Conservation (phyloP, 1,140 invertebrate species). For the Caenorhabditis latens region DNA sequence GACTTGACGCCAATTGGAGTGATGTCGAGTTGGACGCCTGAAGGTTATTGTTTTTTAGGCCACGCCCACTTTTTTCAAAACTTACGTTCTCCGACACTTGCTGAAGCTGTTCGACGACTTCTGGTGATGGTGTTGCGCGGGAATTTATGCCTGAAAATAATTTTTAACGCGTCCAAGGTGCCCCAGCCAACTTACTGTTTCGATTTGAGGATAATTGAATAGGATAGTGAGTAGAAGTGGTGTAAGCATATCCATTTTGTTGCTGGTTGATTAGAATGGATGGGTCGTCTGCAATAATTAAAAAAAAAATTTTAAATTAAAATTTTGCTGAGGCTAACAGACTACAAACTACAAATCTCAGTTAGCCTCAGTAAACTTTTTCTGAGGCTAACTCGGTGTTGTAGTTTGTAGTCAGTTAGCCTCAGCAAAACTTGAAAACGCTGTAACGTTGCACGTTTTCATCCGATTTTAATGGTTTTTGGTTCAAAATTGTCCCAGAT, state of each 20-base stretch:
- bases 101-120: conserved; percentile 28
- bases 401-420: background rate
- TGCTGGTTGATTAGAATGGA: background rate
- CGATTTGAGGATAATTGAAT: conserved; percentile 38
- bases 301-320: background rate
- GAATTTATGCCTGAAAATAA: background rate
- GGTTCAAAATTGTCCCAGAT: background rate
- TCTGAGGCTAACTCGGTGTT: background rate
- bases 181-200: background rate
- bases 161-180: background rate
- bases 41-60: no score
- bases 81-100: conserved; percentile 16
- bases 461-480: background rate
- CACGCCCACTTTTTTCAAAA: background rate
- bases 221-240: conserved; percentile 27
- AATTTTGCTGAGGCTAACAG: no score
- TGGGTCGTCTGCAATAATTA: background rate
- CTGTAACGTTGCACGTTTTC: background rate
- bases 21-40: background rate
- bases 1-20: background rate
- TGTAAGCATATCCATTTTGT: conserved; percentile 6
- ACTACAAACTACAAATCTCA: background rate
- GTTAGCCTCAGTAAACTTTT: background rate
- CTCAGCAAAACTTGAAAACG: background rate
- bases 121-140: conserved; percentile 22